Conservation (phyloP, 1,140 invertebrate genomes). For the Spodoptera frugiperda region DNA sequence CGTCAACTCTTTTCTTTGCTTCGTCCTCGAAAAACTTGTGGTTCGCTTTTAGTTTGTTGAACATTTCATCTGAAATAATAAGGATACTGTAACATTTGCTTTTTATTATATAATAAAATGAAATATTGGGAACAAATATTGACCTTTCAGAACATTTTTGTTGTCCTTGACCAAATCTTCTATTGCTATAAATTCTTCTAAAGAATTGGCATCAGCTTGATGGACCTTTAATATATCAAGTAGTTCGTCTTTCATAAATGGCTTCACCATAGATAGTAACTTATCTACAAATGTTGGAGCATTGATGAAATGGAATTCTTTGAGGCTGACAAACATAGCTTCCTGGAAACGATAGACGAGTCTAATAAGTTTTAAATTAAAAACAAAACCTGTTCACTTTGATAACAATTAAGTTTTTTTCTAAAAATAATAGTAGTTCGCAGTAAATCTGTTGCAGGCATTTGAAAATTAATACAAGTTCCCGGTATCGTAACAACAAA, state of each 20-base stretch:
- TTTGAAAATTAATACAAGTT: slow-evolving; percentile 30
- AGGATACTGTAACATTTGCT: neutral
- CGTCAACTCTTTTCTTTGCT: slow-evolving; percentile 87
- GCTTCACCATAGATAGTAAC: slow-evolving; percentile 88
- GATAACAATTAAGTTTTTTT: neutral
- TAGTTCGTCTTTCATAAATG: slow-evolving; percentile 90
- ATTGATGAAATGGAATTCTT: slow-evolving; percentile 89
- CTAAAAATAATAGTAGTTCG: slow-evolving; percentile 14
- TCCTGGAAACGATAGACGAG: slow-evolving; percentile 78
- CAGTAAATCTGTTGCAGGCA: slow-evolving; percentile 24
- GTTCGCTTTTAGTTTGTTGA: slow-evolving; percentile 82
- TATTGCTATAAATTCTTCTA: slow-evolving; percentile 77
- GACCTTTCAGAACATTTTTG: slow-evolving; percentile 66
- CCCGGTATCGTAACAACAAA: slow-evolving; percentile 3
- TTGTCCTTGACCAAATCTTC: slow-evolving; percentile 86
- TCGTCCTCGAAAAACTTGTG: slow-evolving; percentile 86
- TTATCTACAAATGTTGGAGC: slow-evolving; percentile 88
- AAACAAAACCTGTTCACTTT: neutral
- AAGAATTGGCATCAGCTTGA: slow-evolving; percentile 62
- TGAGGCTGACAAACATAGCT: slow-evolving; percentile 87
- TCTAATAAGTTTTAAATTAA: neutral
- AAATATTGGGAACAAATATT: neutral
- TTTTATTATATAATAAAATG: neutral
- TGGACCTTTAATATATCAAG: slow-evolving; percentile 86
- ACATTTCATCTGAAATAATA: slow-evolving; percentile 74